phyloP scores from a whole-genome alignment of 2,797 vertebrate species.

The Myotis pilosus region DNA sequence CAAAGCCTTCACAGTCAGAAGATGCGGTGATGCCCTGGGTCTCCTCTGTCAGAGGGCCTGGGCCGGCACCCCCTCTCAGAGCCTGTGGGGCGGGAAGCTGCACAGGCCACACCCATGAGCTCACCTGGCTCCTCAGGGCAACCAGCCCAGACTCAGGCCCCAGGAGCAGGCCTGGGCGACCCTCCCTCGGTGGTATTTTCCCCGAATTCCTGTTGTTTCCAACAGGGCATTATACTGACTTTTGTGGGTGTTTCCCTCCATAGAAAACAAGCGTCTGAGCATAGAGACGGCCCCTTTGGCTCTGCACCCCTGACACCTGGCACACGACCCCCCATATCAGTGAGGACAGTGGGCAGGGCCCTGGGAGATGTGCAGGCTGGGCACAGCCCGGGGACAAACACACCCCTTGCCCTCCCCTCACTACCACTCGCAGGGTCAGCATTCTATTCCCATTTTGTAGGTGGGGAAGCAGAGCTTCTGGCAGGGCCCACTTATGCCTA shows the following conservation, averaged over 20 bases:
- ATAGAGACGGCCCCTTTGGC: neutral
- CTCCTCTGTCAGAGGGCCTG: neutral
- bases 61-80: neutral
- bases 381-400: neutral
- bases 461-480: neutral
- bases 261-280: neutral
- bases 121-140: neutral
- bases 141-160: neutral
- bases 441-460: neutral
- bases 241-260: neutral
- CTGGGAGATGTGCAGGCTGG: too few relatives aligned
- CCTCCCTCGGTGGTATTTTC: neutral
- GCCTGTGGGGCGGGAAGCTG: neutral
- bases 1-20: neutral
- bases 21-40: neutral
- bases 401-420: neutral
- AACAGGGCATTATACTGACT: neutral
- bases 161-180: neutral
- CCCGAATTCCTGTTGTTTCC: neutral
- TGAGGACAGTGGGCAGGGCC: neutral
- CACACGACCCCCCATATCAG: neutral
- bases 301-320: neutral
- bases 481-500: neutral
- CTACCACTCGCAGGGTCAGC: neutral
- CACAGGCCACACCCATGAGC: too few relatives aligned